These are phyloP conservation scores for Micronisus gabar DNA, from an alignment of 2,113 vertebrate species.

Conservation along the genomic window DNA sequence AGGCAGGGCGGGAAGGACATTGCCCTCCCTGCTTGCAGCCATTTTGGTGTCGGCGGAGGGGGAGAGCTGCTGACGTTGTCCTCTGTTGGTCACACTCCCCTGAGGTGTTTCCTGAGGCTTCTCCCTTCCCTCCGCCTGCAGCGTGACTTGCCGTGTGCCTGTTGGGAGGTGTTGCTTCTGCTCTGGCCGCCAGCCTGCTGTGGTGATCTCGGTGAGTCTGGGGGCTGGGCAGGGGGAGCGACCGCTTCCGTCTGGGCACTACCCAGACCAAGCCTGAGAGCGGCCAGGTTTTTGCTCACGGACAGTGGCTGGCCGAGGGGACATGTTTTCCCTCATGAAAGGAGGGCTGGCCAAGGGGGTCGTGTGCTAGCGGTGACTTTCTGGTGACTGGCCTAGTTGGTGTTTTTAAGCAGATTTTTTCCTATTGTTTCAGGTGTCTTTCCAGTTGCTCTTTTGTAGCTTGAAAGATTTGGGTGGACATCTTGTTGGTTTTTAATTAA, in stretches of 20 bases:
- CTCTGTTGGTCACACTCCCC: rapidly evolving
- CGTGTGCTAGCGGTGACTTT: rapidly evolving
- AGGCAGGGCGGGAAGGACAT: neutral
- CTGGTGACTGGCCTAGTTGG: neutral
- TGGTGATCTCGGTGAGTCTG: rapidly evolving
- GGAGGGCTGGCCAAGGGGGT: neutral
- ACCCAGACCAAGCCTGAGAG: too few relatives aligned
- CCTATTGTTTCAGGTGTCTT: neutral
- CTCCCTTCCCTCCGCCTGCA: neutral
- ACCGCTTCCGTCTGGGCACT: rapidly evolving
- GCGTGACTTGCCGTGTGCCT: neutral
- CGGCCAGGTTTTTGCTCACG: rapidly evolving
- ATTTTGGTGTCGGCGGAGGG: rapidly evolving
- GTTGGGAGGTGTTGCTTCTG: neutral
- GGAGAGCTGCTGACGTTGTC: rapidly evolving
- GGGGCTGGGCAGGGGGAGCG: neutral
- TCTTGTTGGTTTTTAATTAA: neutral
- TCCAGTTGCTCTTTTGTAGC: neutral
- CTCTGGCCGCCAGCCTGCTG: neutral
- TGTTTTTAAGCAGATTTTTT: neutral
- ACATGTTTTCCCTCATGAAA: rapidly evolving
- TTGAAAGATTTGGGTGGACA: neutral
- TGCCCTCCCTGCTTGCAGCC: neutral
- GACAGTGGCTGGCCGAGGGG: neutral
- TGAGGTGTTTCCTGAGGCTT: neutral